These are phyloP conservation scores for Dromius quadrimaculatus DNA, from an alignment of 2,888 invertebrate species.

Conservation along the genomic window DNA sequence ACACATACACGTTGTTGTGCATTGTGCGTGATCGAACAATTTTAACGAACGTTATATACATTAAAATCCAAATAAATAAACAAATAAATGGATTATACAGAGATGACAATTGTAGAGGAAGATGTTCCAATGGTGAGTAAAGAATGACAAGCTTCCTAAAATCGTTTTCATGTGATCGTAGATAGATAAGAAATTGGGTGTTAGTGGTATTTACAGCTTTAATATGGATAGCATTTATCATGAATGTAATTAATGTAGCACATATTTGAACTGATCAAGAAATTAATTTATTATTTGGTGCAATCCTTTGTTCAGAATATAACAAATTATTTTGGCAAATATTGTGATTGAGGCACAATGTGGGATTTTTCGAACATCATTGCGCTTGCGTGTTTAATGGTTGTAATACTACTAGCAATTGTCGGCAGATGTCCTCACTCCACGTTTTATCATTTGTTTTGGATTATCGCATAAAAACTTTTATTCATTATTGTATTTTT, in stretches of 20 bases:
- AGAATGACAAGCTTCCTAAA: slow-evolving; percentile 17
- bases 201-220: slow-evolving; percentile 22
- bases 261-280: neutral
- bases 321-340: slow-evolving; percentile 43
- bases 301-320: slow-evolving; percentile 38
- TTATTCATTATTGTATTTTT: slow-evolving; percentile 12
- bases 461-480: slow-evolving; percentile 8
- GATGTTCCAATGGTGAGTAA: slow-evolving; percentile 45
- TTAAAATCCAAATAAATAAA: slow-evolving; percentile 5
- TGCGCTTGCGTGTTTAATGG: slow-evolving; percentile 33
- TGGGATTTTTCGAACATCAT: slow-evolving; percentile 37
- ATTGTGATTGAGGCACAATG: slow-evolving; percentile 44
- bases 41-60: slow-evolving; percentile 2
- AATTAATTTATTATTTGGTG: slow-evolving; percentile 25
- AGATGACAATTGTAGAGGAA: slow-evolving; percentile 45
- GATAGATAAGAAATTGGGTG: slow-evolving; percentile 31
- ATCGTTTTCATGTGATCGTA: slow-evolving; percentile 28
- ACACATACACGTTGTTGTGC: slow-evolving; percentile 74
- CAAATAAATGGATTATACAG: slow-evolving; percentile 27
- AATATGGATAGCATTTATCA: neutral
- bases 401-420: neutral
- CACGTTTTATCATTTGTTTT: neutral
- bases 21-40: slow-evolving; percentile 41
- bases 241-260: neutral
- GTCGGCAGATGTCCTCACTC: slow-evolving; percentile 7